Conservation (phyloP, 2,113 vertebrate species). For the Hyla sarda region DNA sequence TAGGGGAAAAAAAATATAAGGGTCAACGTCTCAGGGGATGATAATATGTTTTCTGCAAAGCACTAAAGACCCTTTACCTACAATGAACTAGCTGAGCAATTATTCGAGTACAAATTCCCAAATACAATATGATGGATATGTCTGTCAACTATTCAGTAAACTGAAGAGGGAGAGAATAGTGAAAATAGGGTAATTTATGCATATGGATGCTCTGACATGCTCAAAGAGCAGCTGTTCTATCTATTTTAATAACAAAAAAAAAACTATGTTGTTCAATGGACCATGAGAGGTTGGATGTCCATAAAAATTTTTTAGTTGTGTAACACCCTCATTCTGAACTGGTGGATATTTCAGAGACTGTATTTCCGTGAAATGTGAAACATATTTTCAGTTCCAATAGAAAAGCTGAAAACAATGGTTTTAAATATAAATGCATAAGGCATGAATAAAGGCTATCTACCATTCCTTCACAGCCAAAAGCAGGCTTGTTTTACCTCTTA, state of each 20-base stretch:
- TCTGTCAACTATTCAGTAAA: not conserved
- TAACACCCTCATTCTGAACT: not conserved
- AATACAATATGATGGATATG: slow-evolving; percentile 13
- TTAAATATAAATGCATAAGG: not conserved
- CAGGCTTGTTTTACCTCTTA: too few species aligned
- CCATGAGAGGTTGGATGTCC: not conserved
- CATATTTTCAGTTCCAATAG: not conserved
- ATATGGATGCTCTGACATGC: not conserved
- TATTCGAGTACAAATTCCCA: not conserved
- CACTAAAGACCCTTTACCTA: not conserved
- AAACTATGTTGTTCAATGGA: not conserved
- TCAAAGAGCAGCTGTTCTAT: not conserved
- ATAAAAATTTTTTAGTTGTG: not conserved
- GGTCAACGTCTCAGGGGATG: not conserved
- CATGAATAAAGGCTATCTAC: not conserved
- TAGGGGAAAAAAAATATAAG: not conserved
- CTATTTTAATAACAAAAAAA: not conserved
- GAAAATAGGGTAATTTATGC: slow-evolving; percentile 16
- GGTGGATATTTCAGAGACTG: not conserved
- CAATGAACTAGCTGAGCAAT: not conserved
- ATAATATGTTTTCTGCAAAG: not conserved
- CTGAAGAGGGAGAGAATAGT: not conserved
- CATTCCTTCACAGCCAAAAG: not conserved
- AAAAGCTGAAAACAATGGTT: not conserved
- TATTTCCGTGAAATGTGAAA: not conserved